Conservation (phyloP, 2,888 invertebrate species). For the Melanotus villosus region DNA sequence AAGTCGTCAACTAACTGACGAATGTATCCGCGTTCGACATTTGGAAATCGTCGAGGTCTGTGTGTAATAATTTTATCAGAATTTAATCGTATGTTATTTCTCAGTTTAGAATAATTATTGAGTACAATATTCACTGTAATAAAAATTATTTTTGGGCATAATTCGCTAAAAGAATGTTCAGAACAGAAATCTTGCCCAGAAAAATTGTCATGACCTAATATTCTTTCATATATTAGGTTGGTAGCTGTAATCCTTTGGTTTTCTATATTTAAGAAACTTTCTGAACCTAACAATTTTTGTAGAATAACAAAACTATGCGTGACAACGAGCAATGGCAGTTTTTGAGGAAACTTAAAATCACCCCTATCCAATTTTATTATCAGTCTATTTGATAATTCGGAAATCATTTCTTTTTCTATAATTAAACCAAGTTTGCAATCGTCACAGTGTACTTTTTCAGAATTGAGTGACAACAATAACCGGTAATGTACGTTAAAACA, state of each 20-base stretch:
- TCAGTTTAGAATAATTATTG: neutral
- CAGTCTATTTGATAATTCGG: neutral
- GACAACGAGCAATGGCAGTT: neutral
- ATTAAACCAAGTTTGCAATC: neutral
- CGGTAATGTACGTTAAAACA: neutral
- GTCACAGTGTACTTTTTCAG: neutral
- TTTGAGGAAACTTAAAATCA: slow-evolving; percentile 2
- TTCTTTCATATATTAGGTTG: neutral
- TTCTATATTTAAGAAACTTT: neutral
- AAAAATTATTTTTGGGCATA: neutral
- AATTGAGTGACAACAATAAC: neutral
- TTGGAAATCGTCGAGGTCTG: too few species aligned
- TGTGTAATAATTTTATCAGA: too few species aligned
- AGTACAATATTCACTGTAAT: neutral
- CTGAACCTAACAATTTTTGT: neutral
- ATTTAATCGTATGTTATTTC: too few species aligned
- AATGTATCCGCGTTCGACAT: too few species aligned
- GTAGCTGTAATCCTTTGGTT: neutral
- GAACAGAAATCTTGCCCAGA: neutral
- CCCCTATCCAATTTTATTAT: neutral
- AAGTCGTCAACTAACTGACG: too few species aligned
- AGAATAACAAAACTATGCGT: slow-evolving; percentile 7
- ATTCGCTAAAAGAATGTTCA: neutral
- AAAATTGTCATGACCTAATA: slow-evolving; percentile 7
- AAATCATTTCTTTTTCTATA: slow-evolving; percentile 1